phyloP scores from a whole-genome alignment of 2,113 vertebrate species.

The Lycaon pictus region DNA sequence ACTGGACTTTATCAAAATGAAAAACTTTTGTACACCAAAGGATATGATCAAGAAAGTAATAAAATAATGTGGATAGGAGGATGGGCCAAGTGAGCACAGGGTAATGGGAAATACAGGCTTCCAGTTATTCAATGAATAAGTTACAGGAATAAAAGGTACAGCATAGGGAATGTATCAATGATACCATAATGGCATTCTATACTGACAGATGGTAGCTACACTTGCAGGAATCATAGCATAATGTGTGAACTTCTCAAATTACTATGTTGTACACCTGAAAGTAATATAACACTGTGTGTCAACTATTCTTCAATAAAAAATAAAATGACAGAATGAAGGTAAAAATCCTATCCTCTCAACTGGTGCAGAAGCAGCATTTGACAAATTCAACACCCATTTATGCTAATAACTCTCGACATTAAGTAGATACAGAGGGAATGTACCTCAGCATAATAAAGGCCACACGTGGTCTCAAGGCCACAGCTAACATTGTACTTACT shows the following conservation, averaged over 20 bases:
- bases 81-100: too few relatives aligned
- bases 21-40: neutral
- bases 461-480: neutral
- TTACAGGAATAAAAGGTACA: neutral
- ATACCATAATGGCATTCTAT: neutral
- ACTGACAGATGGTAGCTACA: neutral
- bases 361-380: neutral
- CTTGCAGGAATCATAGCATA: neutral
- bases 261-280: neutral
- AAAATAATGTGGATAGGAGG: neutral
- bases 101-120: neutral
- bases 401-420: neutral
- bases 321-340: neutral
- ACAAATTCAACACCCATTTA: neutral
- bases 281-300: neutral
- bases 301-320: neutral
- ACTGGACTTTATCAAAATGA: neutral
- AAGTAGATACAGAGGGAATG: neutral
- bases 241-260: neutral
- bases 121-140: neutral
- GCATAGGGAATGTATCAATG: neutral
- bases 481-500: neutral
- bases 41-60: neutral
- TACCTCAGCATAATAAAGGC: neutral
- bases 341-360: neutral